phyloP scores from a whole-genome alignment of 1,140 invertebrate genomes.

The Heterodera carotae region DNA sequence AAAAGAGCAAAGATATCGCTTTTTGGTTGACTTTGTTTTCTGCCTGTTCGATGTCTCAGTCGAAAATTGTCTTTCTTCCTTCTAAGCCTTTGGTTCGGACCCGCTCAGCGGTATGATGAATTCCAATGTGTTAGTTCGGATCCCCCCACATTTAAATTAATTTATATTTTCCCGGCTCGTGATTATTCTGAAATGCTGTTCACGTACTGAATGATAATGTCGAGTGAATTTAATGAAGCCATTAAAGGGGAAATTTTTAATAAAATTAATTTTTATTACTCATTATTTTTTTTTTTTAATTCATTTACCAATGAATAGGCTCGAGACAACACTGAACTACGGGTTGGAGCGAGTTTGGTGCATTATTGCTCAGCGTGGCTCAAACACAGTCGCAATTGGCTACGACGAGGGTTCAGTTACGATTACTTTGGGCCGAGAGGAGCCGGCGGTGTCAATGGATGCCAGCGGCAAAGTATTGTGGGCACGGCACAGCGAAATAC shows the following conservation, averaged over 20 bases:
- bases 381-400: conserved; percentile 93
- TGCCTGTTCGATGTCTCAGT: not conserved
- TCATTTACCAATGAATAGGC: conserved; percentile 56
- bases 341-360: conserved; percentile 97
- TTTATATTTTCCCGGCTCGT: not conserved
- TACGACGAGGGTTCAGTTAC: conserved; percentile 98
- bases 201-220: conserved; percentile 25
- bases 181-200: conserved; percentile 33
- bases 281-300: not conserved
- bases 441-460: conserved; percentile 99
- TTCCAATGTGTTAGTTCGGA: not conserved
- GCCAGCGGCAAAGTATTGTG: conserved; percentile 95
- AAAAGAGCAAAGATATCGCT: not conserved
- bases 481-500: conserved; percentile 95
- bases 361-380: conserved; percentile 88
- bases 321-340: conserved; percentile 96
- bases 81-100: too few species aligned
- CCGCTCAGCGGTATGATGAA: not conserved
- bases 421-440: conserved; percentile 93
- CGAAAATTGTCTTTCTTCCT: not conserved
- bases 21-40: not conserved
- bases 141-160: too few species aligned
- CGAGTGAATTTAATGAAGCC: not conserved
- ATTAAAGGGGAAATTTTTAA: not conserved
- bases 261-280: not conserved